Base-by-base conservation (phyloP, 53 echinoderm and acorn worm species). In the Hippasteria phrygiana region DNA sequence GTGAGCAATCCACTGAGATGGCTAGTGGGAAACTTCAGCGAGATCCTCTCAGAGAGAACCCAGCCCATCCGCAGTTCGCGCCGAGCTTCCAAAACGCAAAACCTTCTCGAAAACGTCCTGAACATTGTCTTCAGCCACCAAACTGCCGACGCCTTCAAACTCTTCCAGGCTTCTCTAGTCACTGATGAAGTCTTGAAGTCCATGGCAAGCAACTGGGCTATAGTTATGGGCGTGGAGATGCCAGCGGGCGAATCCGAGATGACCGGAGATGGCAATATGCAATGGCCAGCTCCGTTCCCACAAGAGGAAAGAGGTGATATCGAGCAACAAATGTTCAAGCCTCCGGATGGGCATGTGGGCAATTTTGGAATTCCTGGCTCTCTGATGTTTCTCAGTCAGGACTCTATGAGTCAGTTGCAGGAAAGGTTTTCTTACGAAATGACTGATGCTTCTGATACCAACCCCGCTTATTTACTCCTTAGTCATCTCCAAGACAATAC, bases 11-110 rank as follows among this genome's bases (percentile, higher is more conserved):
- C 43, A 17, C 4, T 73, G 4, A 4, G 14, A 5, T 43, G 73
- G 73, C 37, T 76, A 34, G 76, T 76, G 31, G 76, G 50, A 3
- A 78, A 78, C 39, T 78, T 55, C 59, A 78, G 78, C 40, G 37
- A 35, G 22, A 22, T 55, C n/a, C 59, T 78, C 39, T 55, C 78
- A 37, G 28, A 78, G 59, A 55, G 39, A 7, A 55, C 39, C 78
- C 20, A 20, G 20, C 29, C 78, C 4, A 34, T 78, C 24, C 78
- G 59, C 55, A 18, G 4, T 3, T 78, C 56, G 36, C 13, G 0
- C 2, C 2, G 4, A 9, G 59, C 1, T 7, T 0, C 0, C 1
- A 2, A 1, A 0, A 1, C 26, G 10, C 8, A 8, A 32, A 50
- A 7, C 53, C 50, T 50, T 1, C n/a, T 78, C 8, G 17, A 18